Percentiles rank a stretch among this genome's conserved stretches.
Evolutionary conservation across 1,140 invertebrate genomes (phyloP).

Genomic region (Chionoecetes opilio): DNA sequence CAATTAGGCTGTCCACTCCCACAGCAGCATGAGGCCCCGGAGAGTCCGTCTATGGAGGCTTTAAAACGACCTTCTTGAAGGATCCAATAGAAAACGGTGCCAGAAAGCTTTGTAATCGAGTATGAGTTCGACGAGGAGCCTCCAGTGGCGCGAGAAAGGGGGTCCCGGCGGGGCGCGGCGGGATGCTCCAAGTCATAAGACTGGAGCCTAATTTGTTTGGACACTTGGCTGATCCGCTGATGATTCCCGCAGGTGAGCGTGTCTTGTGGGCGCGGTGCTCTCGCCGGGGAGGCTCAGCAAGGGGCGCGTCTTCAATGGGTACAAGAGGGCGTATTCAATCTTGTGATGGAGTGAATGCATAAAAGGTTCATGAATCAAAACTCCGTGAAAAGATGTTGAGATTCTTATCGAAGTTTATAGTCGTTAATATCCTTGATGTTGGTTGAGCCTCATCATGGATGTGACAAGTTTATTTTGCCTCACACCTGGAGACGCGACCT

Average conservation of each 20-base stretch:
- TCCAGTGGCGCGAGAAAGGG: conserved; percentile 53
- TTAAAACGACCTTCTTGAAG: conserved; percentile 4
- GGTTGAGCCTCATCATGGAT: not conserved
- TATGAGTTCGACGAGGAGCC: conserved; percentile 50
- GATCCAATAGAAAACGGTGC: conserved; percentile 41
- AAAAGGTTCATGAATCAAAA: conserved; percentile 73
- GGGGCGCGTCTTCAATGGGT: conserved; percentile 44
- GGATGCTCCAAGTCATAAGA: conserved; percentile 64
- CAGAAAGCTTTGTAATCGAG: conserved; percentile 32
- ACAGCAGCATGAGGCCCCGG: not conserved
- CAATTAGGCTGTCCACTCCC: not conserved
- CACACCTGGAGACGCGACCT: not conserved
- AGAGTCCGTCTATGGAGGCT: not conserved
- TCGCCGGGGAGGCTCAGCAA: conserved; percentile 36
- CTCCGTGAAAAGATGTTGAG: conserved; percentile 48
- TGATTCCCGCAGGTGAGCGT: conserved; percentile 67
- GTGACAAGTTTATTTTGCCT: conserved; percentile 51
- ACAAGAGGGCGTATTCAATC: conserved; percentile 50
- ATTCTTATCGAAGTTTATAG: conserved; percentile 46
- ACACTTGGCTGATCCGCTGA: conserved; percentile 77
- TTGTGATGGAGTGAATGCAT: conserved; percentile 56
- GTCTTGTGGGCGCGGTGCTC: conserved; percentile 55
- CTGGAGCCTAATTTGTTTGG: conserved; percentile 78
- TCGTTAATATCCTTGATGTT: conserved; percentile 41
- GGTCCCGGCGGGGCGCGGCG: conserved; percentile 62